Percentiles rank a stretch among this genome's conserved stretches.
phyloP scores from a whole-genome alignment of 1,140 invertebrate species.

The Anastrepha ludens region DNA sequence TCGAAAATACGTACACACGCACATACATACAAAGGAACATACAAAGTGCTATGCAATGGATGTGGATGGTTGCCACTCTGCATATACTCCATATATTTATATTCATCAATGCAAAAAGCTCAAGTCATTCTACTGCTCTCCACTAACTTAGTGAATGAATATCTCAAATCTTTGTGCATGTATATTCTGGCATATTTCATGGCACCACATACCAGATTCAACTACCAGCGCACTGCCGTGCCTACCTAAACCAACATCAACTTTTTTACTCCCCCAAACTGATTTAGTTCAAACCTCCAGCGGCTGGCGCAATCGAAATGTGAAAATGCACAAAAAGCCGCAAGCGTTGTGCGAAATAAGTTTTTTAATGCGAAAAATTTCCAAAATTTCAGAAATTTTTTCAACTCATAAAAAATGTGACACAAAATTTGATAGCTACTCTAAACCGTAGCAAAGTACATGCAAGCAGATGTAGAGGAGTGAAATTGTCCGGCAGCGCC shows the following conservation, averaged over 20 bases:
- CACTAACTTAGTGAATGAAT: conserved; percentile 47
- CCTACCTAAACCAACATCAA: not conserved
- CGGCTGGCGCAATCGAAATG: not conserved
- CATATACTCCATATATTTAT: not conserved
- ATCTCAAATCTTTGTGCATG: not conserved
- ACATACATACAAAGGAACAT: not conserved
- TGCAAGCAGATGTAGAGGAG: no score
- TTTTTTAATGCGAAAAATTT: conserved; percentile 38
- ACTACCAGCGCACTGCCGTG: not conserved
- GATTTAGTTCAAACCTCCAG: not conserved
- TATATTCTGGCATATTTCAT: conserved; percentile 8
- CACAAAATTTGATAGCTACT: conserved; percentile 33
- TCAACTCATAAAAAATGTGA: conserved; percentile 19
- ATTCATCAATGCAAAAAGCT: not conserved
- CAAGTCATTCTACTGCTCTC: not conserved
- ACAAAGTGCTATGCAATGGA: not conserved
- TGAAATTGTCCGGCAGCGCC: not conserved
- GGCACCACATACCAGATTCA: not conserved
- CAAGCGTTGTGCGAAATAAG: not conserved
- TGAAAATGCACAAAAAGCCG: conserved; percentile 44
- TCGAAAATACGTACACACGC: not conserved
- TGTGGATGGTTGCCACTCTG: no score
- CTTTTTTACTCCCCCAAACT: conserved; percentile 25
- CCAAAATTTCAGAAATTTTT: not conserved
- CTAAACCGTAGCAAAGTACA: not conserved